phyloP scores from a whole-genome alignment of 2,888 invertebrate genomes.

The Metacarcinus magister region DNA sequence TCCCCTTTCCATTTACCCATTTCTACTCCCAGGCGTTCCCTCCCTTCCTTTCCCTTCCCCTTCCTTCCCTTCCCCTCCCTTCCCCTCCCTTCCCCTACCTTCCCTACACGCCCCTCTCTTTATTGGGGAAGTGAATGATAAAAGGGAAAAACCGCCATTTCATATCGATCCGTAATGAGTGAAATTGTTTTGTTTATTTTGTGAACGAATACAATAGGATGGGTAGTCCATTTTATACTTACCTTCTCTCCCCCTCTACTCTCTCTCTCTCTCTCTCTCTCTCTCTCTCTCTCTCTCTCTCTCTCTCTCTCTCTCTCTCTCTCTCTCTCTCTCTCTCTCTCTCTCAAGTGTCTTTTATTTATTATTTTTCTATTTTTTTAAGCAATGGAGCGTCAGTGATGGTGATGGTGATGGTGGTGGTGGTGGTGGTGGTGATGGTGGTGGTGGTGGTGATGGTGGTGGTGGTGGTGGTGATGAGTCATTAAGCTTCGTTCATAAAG shows the following conservation, averaged over 20 bases:
- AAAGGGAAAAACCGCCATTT: not conserved
- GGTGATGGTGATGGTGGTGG: too few species aligned
- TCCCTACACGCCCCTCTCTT: constrained; percentile 4
- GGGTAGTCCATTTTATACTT: not conserved
- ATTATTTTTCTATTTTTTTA: too few species aligned
- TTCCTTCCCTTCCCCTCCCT: not conserved
- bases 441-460: not conserved
- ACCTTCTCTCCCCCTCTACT: not conserved
- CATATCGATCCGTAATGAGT: not conserved
- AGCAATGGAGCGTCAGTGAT: too few species aligned
- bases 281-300: not conserved
- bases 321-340: too few species aligned
- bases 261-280: not conserved
- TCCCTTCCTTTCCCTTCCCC: not conserved
- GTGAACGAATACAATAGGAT: not conserved
- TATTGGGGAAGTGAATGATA: constrained; percentile 41
- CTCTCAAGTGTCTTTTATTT: too few species aligned
- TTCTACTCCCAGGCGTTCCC: too few species aligned
- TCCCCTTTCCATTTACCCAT: not conserved
- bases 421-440: too few species aligned
- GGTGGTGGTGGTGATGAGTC: not conserved
- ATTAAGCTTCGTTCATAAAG: not conserved
- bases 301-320: too few species aligned
- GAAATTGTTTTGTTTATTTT: not conserved
- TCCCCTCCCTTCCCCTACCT: not conserved